Percentiles rank a stretch among this genome's conserved stretches.
Evolutionary conservation across 92 coral and sea anemone genomes (phyloP).

Genomic region (Phenganax subtilis): DNA sequence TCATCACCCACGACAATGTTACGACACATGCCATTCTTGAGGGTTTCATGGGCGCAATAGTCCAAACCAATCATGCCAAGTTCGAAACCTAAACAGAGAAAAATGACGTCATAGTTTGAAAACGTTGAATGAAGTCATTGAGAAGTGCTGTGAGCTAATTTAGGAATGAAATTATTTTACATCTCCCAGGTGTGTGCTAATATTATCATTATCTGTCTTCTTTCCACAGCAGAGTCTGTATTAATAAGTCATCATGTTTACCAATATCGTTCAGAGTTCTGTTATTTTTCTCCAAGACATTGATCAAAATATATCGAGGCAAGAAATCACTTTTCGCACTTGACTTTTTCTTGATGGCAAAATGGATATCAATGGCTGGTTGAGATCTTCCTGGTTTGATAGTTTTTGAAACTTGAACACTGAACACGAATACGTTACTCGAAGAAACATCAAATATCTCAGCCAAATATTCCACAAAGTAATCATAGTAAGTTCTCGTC

Average conservation of each 20-base stretch:
- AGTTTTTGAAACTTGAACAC: slow-evolving; percentile 60
- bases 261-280: slow-evolving; percentile 13
- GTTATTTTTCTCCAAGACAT: slow-evolving; percentile 2
- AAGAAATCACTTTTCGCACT: slow-evolving; percentile 31
- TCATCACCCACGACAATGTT: slow-evolving; percentile 7
- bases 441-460: slow-evolving; percentile 40
- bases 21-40: slow-evolving; percentile 16
- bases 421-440: slow-evolving; percentile 55
- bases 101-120: background rate
- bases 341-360: slow-evolving; percentile 48
- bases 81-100: slow-evolving; percentile 12
- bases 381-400: slow-evolving; percentile 10
- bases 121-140: background rate
- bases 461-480: slow-evolving; percentile 40
- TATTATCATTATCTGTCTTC: too few relatives aligned
- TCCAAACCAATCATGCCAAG: slow-evolving; percentile 37
- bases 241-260: background rate
- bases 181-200: too few relatives aligned
- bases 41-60: slow-evolving; percentile 25
- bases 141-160: background rate
- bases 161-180: too few relatives aligned
- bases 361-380: slow-evolving; percentile 54
- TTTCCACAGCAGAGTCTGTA: too few relatives aligned
- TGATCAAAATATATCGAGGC: slow-evolving; percentile 21
- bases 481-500: slow-evolving; percentile 45